Evolutionary conservation across 92 coral and sea anemone genomes (phyloP).

Genomic region (Epizoanthus stellaris): DNA sequence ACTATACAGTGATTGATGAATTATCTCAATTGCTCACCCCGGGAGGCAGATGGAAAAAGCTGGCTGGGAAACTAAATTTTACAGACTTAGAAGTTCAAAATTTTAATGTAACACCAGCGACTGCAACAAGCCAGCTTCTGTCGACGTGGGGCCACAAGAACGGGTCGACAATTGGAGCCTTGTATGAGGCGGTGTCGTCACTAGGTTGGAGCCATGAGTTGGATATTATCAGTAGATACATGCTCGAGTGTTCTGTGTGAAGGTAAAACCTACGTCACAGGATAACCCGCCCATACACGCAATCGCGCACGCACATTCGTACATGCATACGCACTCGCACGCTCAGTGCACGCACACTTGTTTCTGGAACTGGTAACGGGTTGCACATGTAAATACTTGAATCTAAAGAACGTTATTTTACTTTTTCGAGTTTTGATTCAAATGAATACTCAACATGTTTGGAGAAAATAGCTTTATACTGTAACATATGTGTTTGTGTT

Average conservation of each 20-base stretch:
- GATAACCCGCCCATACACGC: not conserved
- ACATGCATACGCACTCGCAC: not conserved
- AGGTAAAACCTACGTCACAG: too few species aligned
- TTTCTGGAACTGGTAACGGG: not conserved
- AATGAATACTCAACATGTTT: not conserved
- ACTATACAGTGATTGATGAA: slow-evolving; percentile 53
- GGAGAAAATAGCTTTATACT: not conserved
- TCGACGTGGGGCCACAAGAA: slow-evolving; percentile 70
- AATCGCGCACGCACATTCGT: not conserved
- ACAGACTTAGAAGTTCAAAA: slow-evolving; percentile 57
- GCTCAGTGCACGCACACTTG: not conserved
- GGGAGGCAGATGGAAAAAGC: slow-evolving; percentile 67
- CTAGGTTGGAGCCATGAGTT: slow-evolving; percentile 68
- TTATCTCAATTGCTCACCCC: slow-evolving; percentile 63
- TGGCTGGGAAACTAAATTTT: slow-evolving; percentile 64
- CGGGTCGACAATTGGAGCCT: slow-evolving; percentile 49
- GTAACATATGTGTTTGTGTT: not conserved
- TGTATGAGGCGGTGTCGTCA: slow-evolving; percentile 28
- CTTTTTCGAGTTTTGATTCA: not conserved
- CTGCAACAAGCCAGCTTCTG: slow-evolving; percentile 64
- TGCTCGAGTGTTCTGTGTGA: not conserved
- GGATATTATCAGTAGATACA: slow-evolving; percentile 45
- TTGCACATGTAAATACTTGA: not conserved
- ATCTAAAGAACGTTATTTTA: not conserved
- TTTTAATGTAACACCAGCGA: slow-evolving; percentile 46